These are phyloP conservation scores for Marisa cornuarietis DNA, from an alignment of 1,140 invertebrate species.

Conservation along the genomic window DNA sequence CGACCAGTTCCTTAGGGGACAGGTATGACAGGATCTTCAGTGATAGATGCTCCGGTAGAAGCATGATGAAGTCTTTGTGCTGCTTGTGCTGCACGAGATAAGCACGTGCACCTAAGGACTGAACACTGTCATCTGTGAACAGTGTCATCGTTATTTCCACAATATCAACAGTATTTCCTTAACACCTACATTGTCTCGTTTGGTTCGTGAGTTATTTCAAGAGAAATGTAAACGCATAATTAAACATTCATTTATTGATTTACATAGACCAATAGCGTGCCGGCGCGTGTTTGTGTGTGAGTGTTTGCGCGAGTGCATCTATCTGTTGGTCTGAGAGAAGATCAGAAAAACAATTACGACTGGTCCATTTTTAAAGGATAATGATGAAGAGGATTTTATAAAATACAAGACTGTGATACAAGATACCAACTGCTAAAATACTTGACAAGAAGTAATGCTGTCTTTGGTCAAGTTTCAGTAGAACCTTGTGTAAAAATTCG, in stretches of 20 bases:
- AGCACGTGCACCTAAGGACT: slow-evolving; percentile 27
- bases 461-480: slow-evolving; percentile 57
- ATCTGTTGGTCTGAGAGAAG: not conserved
- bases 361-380: not conserved
- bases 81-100: slow-evolving; percentile 48
- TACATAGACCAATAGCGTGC: no score
- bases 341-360: no score
- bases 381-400: not conserved
- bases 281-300: no score
- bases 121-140: no score
- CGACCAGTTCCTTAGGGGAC: slow-evolving; percentile 48
- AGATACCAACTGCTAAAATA: slow-evolving; percentile 52
- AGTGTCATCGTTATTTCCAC: no score
- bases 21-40: slow-evolving; percentile 56
- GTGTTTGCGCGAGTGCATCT: no score
- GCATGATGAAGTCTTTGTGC: slow-evolving; percentile 55
- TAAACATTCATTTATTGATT: no score
- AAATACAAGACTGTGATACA: not conserved
- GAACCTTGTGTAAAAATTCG: slow-evolving; percentile 61
- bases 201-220: no score
- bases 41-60: slow-evolving; percentile 54
- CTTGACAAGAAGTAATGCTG: slow-evolving; percentile 61
- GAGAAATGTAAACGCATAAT: no score
- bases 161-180: no score
- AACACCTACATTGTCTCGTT: no score